Conservation (phyloP, 2,113 vertebrate genomes). For the Chaetura pelagica region DNA sequence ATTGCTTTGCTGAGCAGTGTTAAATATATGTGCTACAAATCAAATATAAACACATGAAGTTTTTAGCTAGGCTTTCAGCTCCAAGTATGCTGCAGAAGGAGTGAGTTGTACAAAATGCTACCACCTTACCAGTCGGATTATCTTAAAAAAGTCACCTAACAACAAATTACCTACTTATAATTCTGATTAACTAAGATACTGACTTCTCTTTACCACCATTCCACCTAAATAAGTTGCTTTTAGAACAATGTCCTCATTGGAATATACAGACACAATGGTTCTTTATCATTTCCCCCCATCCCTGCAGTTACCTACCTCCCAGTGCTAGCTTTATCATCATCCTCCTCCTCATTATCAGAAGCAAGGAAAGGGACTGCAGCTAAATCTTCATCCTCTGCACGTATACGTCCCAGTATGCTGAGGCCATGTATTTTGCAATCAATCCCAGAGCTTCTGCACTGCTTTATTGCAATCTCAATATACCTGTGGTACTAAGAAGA, state of each 20-base stretch:
- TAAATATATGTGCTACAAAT: background rate
- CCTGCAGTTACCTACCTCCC: slow-evolving; percentile 82
- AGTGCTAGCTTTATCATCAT: slow-evolving; percentile 92
- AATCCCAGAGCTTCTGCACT: slow-evolving; percentile 97
- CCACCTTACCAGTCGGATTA: background rate
- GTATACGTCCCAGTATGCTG: slow-evolving; percentile 88
- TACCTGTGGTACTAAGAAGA: slow-evolving; percentile 91
- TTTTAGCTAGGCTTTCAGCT: background rate
- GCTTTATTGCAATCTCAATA: slow-evolving; percentile 95
- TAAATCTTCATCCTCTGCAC: slow-evolving; percentile 94
- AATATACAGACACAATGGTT: background rate
- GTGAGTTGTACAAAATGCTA: background rate
- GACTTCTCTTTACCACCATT: background rate
- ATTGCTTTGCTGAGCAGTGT: background rate
- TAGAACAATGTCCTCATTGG: background rate
- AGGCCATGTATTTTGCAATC: slow-evolving; percentile 98
- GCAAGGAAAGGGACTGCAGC: slow-evolving; percentile 95
- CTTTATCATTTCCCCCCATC: accelerated
- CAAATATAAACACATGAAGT: background rate
- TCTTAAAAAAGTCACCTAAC: background rate
- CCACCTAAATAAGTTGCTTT: background rate
- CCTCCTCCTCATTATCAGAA: slow-evolving; percentile 98
- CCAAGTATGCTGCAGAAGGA: background rate
- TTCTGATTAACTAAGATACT: background rate
- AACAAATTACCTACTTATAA: background rate